Evolutionary conservation across 2,888 invertebrate genomes (phyloP).

Genomic region (Tanytarsus gracilentus): DNA sequence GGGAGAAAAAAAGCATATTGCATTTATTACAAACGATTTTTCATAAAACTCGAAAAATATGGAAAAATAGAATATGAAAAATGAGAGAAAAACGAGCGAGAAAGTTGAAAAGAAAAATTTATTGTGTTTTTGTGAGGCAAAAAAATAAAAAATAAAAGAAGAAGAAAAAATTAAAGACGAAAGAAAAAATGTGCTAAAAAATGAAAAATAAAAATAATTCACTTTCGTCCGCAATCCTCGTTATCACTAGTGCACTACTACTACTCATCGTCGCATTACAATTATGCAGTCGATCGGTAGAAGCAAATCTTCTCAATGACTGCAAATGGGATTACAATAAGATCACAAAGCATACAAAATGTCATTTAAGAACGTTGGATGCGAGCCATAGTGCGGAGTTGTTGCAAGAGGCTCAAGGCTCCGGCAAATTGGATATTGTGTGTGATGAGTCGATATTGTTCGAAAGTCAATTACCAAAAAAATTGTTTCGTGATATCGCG

Average conservation of each 20-base stretch:
- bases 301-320: slow-evolving; percentile 12
- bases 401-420: slow-evolving; percentile 53
- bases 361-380: slow-evolving; percentile 21
- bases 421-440: slow-evolving; percentile 60
- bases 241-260: not conserved
- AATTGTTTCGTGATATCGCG: slow-evolving; percentile 57
- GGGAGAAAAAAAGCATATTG: slow-evolving; percentile 1
- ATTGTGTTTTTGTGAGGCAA: slow-evolving; percentile 11
- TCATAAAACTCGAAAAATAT: not conserved
- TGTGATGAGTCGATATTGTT: slow-evolving; percentile 72
- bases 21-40: not conserved
- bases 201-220: not conserved
- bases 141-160: not conserved
- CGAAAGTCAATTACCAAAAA: slow-evolving; percentile 61
- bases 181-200: not conserved
- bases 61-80: not conserved
- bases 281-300: not conserved
- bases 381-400: slow-evolving; percentile 6
- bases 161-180: not conserved
- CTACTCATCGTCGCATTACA: not conserved
- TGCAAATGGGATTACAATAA: slow-evolving; percentile 28
- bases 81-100: slow-evolving; percentile 22
- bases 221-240: slow-evolving; percentile 7
- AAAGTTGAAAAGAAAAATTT: slow-evolving; percentile 6
- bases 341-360: slow-evolving; percentile 18